phyloP scores from a whole-genome alignment of 2,797 vertebrate species.

The Tenualosa ilisha region DNA sequence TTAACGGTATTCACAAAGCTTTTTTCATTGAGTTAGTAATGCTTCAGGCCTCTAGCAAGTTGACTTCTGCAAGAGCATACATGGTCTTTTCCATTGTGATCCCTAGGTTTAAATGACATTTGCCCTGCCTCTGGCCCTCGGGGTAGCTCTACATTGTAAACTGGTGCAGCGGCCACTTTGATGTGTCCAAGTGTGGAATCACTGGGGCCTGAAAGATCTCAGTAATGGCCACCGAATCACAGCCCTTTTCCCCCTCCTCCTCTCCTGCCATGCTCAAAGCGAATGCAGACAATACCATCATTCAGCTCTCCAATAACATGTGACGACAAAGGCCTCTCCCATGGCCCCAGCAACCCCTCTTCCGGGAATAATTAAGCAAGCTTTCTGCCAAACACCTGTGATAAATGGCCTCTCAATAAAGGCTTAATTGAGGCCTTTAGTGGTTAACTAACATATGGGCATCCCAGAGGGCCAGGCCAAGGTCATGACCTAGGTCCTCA shows the following conservation, averaged over 20 bases:
- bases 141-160: background rate
- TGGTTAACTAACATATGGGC: constrained; percentile 31
- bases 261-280: background rate
- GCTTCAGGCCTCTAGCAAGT: background rate
- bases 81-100: no score
- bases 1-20: background rate
- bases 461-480: constrained; percentile 14
- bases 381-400: constrained; percentile 42
- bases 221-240: background rate
- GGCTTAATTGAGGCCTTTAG: constrained; percentile 40
- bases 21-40: background rate
- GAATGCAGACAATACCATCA: constrained; percentile 35
- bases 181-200: background rate
- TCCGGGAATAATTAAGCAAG: constrained; percentile 38
- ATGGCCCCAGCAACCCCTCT: constrained; percentile 14
- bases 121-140: background rate
- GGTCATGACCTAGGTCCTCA: constrained; percentile 15
- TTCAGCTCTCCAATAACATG: constrained; percentile 35
- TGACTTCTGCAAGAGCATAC: background rate
- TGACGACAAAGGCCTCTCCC: constrained; percentile 23
- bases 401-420: constrained; percentile 34
- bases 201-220: background rate
- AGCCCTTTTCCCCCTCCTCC: background rate
- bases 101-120: background rate
- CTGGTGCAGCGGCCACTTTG: background rate